Percentiles rank a stretch among this genome's conserved stretches.
Conservation (phyloP, 2,797 vertebrate genomes). For the Acanthurus leucopareius region DNA sequence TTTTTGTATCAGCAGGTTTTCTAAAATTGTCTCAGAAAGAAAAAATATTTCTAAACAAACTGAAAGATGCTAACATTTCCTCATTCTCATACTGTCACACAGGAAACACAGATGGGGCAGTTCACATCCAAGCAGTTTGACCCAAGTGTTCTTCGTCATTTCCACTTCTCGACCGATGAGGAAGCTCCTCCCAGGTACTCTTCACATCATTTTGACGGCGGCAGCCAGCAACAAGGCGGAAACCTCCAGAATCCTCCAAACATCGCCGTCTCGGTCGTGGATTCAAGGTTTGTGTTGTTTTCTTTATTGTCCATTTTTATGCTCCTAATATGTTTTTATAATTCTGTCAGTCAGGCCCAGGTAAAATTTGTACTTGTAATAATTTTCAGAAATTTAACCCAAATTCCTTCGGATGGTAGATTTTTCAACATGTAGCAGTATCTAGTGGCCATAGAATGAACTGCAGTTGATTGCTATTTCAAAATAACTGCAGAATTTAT, state of each 20-base stretch:
- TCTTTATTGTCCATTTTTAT: not conserved
- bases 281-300: slow-evolving; percentile 51
- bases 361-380: too few species aligned
- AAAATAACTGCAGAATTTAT: not conserved
- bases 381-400: too few species aligned
- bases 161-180: slow-evolving; percentile 56
- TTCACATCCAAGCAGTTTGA: slow-evolving; percentile 52
- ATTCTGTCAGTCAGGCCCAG: too few species aligned
- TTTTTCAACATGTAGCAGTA: not conserved
- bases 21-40: too few species aligned
- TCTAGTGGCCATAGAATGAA: not conserved
- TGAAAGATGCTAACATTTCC: not conserved
- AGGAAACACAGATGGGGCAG: slow-evolving; percentile 74
- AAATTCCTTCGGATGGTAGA: not conserved
- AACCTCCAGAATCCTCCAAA: slow-evolving; percentile 49
- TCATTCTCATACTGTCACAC: too few species aligned
- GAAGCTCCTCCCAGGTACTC: slow-evolving; percentile 63
- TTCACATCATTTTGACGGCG: slow-evolving; percentile 24
- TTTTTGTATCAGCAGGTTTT: not conserved
- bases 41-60: too few species aligned
- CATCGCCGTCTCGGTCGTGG: slow-evolving; percentile 39
- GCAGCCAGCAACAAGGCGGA: not conserved
- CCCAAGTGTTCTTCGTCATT: not conserved
- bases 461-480: not conserved
- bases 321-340: not conserved